Evolutionary conservation across 2,888 invertebrate species (phyloP), one percentile per base, ranked within the genome.

Genomic region (Nemotelus pantherinus): DNA sequence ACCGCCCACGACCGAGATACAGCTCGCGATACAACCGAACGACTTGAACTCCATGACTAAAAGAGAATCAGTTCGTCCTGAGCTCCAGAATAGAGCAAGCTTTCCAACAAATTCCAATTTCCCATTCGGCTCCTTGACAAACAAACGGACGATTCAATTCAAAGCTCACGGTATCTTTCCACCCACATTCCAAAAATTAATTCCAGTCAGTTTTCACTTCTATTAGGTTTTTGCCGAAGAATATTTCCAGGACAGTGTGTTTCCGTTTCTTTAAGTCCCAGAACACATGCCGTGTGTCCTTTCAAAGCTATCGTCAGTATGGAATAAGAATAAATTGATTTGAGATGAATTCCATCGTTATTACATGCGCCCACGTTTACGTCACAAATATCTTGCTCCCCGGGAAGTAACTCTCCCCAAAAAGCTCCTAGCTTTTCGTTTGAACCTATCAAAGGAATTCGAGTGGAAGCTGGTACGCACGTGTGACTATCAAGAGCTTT

Each of bases 21-120:
- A 80, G 79, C 79, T 80, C 79, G 85, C 84, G 84, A 84, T 84
- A 84, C 83, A 83, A 85, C 85, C 85, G 85, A 85, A 84, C 85
- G 85, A 85, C 85, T 86, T 86, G 86, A 86, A 86, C 86, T 85
- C 85, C 85, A 86, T 86, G 84, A 86, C 86, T 86, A 84, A 85
- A 65, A 53, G 76, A 76, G 76, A 64, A 44, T 43, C 45, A 10
- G 41, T 47, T 9, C 60, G 60, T 47, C 10, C 60, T 48, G 60
- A 25, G 41, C 74, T 70, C 70, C 70, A 53, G 55, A 53, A 10
- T 9, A 43, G 53, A 44, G 44, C 25, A 72, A 67, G 47, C 39
- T 9, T 72, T 60, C 72, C 72, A 72, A 58, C 43, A 25, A 43
- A 63, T 63, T 63, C 63, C 63, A 63, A 63, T 39, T 25, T 25